phyloP scores from a whole-genome alignment of 2,113 vertebrate species.

The Bettongia penicillata region DNA sequence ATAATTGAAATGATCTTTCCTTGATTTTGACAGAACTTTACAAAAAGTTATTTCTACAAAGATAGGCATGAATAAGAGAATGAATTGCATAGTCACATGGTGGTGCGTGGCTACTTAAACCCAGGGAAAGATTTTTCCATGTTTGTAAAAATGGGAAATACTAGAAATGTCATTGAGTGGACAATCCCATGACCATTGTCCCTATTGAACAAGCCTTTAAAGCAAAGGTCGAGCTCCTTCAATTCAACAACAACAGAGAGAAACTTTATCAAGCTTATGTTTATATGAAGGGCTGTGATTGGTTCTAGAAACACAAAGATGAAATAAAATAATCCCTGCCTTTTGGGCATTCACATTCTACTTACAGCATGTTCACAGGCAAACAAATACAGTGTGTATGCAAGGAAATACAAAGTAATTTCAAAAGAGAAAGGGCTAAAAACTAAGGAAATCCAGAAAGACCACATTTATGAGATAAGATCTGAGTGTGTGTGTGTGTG shows the following conservation, averaged over 20 bases:
- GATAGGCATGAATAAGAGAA: background rate
- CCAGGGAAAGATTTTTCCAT: background rate
- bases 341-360: background rate
- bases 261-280: background rate
- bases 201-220: background rate
- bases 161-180: background rate
- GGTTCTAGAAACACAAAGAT: background rate
- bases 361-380: background rate
- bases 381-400: background rate
- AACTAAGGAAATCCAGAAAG: background rate
- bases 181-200: background rate
- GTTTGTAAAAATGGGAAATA: background rate
- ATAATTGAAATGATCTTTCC: slow-evolving; percentile 17
- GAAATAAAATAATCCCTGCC: background rate
- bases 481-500: background rate
- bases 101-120: background rate
- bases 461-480: background rate
- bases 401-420: background rate
- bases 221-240: background rate
- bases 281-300: background rate
- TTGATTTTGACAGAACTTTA: background rate
- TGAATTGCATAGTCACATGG: background rate
- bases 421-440: background rate
- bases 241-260: background rate
- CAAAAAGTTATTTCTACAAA: slow-evolving; percentile 33